These are phyloP conservation scores for Sarotherodon lohbergeri DNA, from an alignment of 2,113 vertebrate genomes.

Conservation along the genomic window DNA sequence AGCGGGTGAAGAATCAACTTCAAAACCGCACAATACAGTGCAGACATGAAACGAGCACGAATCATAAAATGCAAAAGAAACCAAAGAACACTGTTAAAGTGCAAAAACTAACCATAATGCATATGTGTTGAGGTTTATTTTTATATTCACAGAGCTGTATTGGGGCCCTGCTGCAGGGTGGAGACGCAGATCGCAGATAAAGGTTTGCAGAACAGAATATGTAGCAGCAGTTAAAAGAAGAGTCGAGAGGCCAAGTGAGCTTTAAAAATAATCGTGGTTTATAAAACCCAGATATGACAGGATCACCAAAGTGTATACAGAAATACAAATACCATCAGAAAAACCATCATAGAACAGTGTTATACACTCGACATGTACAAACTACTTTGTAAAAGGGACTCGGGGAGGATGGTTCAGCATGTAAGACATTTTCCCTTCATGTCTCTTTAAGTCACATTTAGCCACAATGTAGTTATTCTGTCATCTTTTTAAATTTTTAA, in stretches of 20 bases:
- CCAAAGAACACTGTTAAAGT: background rate
- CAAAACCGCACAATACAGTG: background rate
- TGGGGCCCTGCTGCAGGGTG: background rate
- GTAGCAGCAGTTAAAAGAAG: background rate
- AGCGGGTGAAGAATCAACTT: background rate
- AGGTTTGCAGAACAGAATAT: background rate
- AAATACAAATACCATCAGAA: conserved; percentile 79
- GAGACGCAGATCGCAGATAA: background rate
- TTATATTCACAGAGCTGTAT: background rate
- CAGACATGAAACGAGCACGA: background rate
- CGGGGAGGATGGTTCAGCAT: conserved; percentile 24
- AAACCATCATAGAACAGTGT: conserved; percentile 69
- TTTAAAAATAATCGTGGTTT: conserved; percentile 83
- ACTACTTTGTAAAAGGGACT: conserved; percentile 67
- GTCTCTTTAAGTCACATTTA: conserved; percentile 88
- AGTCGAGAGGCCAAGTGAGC: conserved; percentile 60
- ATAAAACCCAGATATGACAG: conserved; percentile 84
- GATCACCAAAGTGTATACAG: conserved; percentile 81
- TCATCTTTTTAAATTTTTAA: conserved; percentile 68
- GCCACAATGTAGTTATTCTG: conserved; percentile 77
- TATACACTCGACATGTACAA: conserved; percentile 74
- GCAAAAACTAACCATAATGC: background rate
- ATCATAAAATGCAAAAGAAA: background rate
- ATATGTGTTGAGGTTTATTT: background rate
- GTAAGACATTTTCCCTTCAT: conserved; percentile 65